Evolutionary conservation across 2,797 vertebrate species (phyloP), one percentile per base, ranked within the genome.

Genomic region (Cottoperca gobio): DNA sequence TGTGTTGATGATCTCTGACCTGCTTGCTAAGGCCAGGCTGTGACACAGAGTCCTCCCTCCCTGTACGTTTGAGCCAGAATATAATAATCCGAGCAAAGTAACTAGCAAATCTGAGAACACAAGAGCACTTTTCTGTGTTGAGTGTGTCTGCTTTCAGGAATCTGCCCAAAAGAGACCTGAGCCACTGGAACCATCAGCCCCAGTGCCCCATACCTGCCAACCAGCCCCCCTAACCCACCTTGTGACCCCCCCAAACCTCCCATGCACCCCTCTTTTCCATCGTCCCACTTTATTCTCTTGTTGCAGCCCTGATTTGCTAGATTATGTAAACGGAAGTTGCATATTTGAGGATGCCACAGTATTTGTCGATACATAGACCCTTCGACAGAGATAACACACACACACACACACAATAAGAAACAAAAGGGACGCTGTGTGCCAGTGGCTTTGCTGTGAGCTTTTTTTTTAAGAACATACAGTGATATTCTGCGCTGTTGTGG

Each of bases 401-500:
- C 7, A 55, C 11, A 63, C 31, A 90, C 86, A 91, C 91, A 93
- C 73, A 16, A 45, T 49, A 37, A 39, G 6, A 73, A 61, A 93
- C 90, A 59, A 70, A 80, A 80, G 79, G 66, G 75, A 91, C 86
- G 88, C 92, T 95, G 91, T 96, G 89, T 94, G 77, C 66, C 68
- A 94, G 83, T 95, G 94, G 95, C 95, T 95, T 91, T 95, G 75
- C 80, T 95, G 95, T 96, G 94, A 96, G 94, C 93, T 93, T 96
- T 94, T 95, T 94, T 95, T 92, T 26, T n/a, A 50, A 24, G 93
- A 93, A 93, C 93, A 92, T 96, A 95, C 95, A 96, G 92, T 97
- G 94, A 96, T 91, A 96, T 97, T 97, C 95, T 97, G 93, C 82
- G 95, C 97, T 97, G 97, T 97, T 97, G 96, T 97, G 95, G 95